Percentiles rank a stretch among this genome's conserved stretches.
Evolutionary conservation across 2,797 vertebrate genomes (phyloP).

Genomic region (Smutsia gigantea): DNA sequence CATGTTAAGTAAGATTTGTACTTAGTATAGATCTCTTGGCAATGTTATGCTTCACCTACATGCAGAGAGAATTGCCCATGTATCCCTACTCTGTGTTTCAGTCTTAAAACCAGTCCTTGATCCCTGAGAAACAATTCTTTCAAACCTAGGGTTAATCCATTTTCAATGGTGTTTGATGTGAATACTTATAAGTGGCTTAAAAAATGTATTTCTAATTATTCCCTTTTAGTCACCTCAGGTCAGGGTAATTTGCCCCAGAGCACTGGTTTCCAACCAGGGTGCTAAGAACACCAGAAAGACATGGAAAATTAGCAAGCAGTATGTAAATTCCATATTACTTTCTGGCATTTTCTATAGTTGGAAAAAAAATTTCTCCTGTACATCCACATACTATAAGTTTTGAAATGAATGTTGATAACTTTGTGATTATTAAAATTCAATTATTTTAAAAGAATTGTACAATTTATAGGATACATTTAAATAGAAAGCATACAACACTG

Average conservation of each 20-base stretch:
- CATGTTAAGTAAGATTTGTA: slow-evolving; percentile 43
- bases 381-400: neutral
- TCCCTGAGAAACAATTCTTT: slow-evolving; percentile 67
- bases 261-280: neutral
- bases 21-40: slow-evolving; percentile 15
- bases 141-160: slow-evolving; percentile 67
- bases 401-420: neutral
- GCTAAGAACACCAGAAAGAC: neutral
- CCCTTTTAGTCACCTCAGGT: slow-evolving; percentile 45
- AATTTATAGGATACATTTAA: neutral
- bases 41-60: slow-evolving; percentile 14
- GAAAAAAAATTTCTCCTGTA: neutral
- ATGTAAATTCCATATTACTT: neutral
- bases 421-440: neutral
- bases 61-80: slow-evolving; percentile 3
- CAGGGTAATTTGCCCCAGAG: slow-evolving; percentile 56
- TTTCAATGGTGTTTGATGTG: slow-evolving; percentile 66
- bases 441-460: slow-evolving; percentile 2
- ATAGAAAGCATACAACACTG: neutral
- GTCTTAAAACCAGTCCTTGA: slow-evolving; percentile 62
- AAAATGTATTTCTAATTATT: slow-evolving; percentile 64
- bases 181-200: slow-evolving; percentile 70
- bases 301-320: neutral
- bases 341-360: neutral
- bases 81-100: neutral